Conservation (phyloP, 2,113 vertebrate genomes). For the Microtus montanus region DNA sequence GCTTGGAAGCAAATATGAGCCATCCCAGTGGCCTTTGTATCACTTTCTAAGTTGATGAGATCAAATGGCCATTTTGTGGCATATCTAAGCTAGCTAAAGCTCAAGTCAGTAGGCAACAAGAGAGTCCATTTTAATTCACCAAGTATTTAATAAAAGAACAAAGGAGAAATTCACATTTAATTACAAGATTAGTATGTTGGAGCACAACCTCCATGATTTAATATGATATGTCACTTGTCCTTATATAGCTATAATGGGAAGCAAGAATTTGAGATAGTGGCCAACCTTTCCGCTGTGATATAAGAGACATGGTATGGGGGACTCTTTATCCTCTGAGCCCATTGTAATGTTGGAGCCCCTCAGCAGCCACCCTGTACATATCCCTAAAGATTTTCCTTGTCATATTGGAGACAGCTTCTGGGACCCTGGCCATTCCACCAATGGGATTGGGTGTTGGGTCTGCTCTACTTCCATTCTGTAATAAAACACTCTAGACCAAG, state of each 20-base stretch:
- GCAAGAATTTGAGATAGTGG: background rate
- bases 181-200: background rate
- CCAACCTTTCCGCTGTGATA: background rate
- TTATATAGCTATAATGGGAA: background rate
- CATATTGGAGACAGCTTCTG: background rate
- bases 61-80: background rate
- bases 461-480: background rate
- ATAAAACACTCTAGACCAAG: too few relatives aligned
- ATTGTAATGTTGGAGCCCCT: background rate
- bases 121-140: background rate
- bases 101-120: background rate
- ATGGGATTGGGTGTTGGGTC: background rate
- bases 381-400: background rate
- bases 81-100: background rate
- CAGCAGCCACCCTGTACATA: rapidly evolving
- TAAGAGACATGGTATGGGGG: background rate
- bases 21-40: too few relatives aligned
- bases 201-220: background rate
- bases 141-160: conserved; percentile 28
- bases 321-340: background rate
- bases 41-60: background rate
- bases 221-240: background rate
- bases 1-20: too few relatives aligned
- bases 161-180: background rate
- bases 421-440: background rate